Evolutionary conservation across 2,888 invertebrate genomes (phyloP).

Genomic region (Sinohyriopsis cumingii): DNA sequence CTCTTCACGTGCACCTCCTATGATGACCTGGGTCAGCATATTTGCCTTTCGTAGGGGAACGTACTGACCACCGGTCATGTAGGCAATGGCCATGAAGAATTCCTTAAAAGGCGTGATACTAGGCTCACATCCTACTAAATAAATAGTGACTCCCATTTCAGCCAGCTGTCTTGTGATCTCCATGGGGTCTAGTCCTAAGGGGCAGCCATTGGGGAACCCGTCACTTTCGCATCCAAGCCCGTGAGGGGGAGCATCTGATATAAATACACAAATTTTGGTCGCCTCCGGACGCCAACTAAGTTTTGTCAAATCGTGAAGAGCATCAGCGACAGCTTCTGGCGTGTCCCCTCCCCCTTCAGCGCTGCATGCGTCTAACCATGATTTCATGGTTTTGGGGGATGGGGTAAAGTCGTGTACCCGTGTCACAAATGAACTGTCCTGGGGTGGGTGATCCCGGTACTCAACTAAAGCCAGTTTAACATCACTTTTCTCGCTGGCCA

Average conservation of each 20-base stretch:
- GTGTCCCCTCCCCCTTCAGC: slow-evolving; percentile 57
- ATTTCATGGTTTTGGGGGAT: slow-evolving; percentile 51
- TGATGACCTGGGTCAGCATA: slow-evolving; percentile 51
- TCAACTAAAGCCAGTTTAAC: slow-evolving; percentile 58
- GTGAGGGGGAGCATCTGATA: slow-evolving; percentile 62
- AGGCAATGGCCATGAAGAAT: slow-evolving; percentile 56
- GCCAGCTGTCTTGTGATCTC: slow-evolving; percentile 42
- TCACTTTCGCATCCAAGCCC: slow-evolving; percentile 43
- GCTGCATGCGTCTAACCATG: slow-evolving; percentile 43
- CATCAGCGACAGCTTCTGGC: slow-evolving; percentile 62
- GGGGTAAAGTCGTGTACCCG: slow-evolving; percentile 56
- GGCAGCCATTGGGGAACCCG: slow-evolving; percentile 56
- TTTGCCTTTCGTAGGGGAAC: slow-evolving; percentile 52
- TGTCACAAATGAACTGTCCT: slow-evolving; percentile 52
- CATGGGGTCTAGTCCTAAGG: slow-evolving; percentile 54
- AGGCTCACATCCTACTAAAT: slow-evolving; percentile 58
- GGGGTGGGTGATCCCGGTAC: slow-evolving; percentile 62
- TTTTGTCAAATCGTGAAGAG: slow-evolving; percentile 48
- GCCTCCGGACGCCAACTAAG: slow-evolving; percentile 54
- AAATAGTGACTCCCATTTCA: slow-evolving; percentile 53
- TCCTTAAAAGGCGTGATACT: slow-evolving; percentile 46
- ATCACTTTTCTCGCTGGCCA: slow-evolving; percentile 48
- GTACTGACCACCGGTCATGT: slow-evolving; percentile 61
- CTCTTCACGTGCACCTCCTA: slow-evolving; percentile 60
- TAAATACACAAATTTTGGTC: slow-evolving; percentile 56